Percentiles rank a stretch among this genome's conserved stretches.
Evolutionary conservation across 2,888 invertebrate genomes (phyloP).

Genomic region (Sympetrum striolatum): DNA sequence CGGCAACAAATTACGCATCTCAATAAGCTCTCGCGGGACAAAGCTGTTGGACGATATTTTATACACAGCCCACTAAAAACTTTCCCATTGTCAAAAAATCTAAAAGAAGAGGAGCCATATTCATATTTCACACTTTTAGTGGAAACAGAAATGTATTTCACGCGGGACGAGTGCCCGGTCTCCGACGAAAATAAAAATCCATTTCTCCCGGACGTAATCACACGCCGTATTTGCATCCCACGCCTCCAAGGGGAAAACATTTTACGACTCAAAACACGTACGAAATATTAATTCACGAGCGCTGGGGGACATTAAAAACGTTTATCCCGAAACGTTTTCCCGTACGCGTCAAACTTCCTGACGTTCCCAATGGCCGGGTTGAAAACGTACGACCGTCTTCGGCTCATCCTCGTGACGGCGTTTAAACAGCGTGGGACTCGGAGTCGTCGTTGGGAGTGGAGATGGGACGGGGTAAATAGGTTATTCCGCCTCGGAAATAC

Average conservation of each 20-base stretch:
- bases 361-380: not conserved
- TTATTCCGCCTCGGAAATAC: not conserved
- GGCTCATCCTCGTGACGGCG: not conserved
- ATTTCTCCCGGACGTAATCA: not conserved
- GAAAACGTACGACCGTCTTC: not conserved
- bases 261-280: not conserved
- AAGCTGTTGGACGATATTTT: not conserved
- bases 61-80: not conserved
- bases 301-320: not conserved
- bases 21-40: not conserved
- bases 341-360: not conserved
- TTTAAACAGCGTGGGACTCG: not conserved
- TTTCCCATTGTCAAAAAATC: not conserved
- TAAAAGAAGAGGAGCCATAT: not conserved
- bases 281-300: not conserved
- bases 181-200: not conserved
- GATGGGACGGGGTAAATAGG: not conserved
- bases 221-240: not conserved
- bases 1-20: not conserved
- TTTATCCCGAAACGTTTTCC: not conserved
- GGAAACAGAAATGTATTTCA: not conserved
- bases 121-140: not conserved
- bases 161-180: not conserved
- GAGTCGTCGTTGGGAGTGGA: not conserved
- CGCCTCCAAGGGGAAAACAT: not conserved